Conservation (phyloP, 2,888 invertebrate species). For the Molorchus minor region DNA sequence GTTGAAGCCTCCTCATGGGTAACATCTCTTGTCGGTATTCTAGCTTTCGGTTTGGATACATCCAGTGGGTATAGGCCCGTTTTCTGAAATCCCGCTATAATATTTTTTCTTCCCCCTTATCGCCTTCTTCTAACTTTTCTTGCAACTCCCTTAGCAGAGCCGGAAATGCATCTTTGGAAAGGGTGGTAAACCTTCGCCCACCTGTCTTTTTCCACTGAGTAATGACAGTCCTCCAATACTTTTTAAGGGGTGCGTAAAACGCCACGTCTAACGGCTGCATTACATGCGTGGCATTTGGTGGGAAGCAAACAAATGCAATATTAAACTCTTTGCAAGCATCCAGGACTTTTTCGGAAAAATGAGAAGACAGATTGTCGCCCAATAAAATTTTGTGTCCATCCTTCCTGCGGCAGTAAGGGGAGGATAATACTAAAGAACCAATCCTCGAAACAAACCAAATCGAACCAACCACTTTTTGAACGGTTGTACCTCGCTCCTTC, state of each 20-base stretch:
- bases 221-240: no score
- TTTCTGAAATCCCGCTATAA: no score
- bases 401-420: conserved; percentile 1
- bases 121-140: no score
- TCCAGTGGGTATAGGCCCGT: no score
- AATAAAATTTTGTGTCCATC: background rate
- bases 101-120: no score
- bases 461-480: conserved; percentile 57
- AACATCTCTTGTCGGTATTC: no score
- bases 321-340: background rate
- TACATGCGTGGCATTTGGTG: background rate
- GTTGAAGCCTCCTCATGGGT: no score
- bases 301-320: background rate
- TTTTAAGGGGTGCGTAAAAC: background rate
- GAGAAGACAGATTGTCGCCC: background rate
- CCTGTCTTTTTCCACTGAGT: no score
- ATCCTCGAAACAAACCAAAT: conserved; percentile 51
- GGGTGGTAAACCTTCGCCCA: no score
- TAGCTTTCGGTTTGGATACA: no score
- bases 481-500: conserved; percentile 53
- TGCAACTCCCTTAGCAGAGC: no score
- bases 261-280: background rate
- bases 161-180: no score
- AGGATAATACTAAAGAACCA: conserved; percentile 45
- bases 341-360: background rate